Evolutionary conservation across 2,888 invertebrate species (phyloP).

Genomic region (Caenorhabditis imperialis): DNA sequence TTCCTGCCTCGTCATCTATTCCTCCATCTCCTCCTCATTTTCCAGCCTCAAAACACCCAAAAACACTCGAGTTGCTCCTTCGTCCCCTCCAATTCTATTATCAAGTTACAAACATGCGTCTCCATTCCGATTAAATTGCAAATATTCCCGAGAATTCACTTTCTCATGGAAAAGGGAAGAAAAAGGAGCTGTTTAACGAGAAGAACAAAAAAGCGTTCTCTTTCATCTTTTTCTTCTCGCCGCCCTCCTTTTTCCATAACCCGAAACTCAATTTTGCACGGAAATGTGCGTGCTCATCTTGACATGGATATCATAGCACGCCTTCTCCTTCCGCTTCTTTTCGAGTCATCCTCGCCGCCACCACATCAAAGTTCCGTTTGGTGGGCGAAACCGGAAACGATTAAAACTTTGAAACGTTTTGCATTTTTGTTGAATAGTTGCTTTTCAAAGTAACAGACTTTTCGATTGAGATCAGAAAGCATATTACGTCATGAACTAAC

Average conservation of each 20-base stretch:
- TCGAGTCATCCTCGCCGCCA: too few species aligned
- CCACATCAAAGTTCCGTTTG: not conserved
- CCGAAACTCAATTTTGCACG: conserved; percentile 7
- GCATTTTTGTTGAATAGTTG: too few species aligned
- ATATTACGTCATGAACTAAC: too few species aligned
- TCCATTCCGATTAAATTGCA: conserved; percentile 10
- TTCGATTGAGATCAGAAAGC: too few species aligned
- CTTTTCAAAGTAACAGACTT: too few species aligned
- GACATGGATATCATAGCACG: conserved; percentile 23
- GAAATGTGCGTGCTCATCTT: conserved; percentile 5
- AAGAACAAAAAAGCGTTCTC: too few species aligned
- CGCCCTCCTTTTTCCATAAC: conserved; percentile 5
- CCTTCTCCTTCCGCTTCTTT: too few species aligned
- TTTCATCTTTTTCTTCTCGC: conserved; percentile 8
- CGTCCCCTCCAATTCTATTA: conserved; percentile 18
- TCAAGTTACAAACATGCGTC: conserved; percentile 46
- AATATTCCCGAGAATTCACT: too few species aligned
- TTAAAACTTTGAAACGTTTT: too few species aligned
- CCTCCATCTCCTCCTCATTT: conserved; percentile 15
- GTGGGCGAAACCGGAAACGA: conserved; percentile 4
- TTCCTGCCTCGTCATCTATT: conserved; percentile 13
- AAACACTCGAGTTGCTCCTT: conserved; percentile 25
- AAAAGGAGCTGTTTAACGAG: too few species aligned
- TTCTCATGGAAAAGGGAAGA: too few species aligned
- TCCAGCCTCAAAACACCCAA: conserved; percentile 11